Base-by-base conservation (phyloP, 2,797 vertebrate species). In the Mus caroli region DNA sequence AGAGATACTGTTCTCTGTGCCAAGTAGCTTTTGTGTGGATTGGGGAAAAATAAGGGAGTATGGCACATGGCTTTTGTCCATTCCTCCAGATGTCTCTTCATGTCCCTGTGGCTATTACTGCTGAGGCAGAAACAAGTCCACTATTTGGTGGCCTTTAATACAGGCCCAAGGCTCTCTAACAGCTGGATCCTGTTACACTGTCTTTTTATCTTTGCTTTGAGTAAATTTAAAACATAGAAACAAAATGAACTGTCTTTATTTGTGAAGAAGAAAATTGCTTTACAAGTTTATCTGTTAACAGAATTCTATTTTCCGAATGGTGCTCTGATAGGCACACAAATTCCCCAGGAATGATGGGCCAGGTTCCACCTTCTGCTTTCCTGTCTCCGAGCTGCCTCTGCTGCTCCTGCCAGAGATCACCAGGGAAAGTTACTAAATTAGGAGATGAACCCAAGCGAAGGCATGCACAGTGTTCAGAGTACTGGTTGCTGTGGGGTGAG, bases 281-380 rank as follows among this genome's bases (percentile, higher is more conserved):
- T 88, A 80, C 40, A 80, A 46, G 37, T 73, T 62, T 56, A 85
- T 71, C n/a, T 69, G 22, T 92, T 96, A 50, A 34, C 43, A 88
- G 78, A 34, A 78, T 86, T 90, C 76, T 54, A 67, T 62, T 96
- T 75, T 64, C 14, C 0, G 22, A 77, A 71, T 64, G 1, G 34
- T 40, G 58, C 43, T 86, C 37, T 82, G 3, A 26, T 64, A 54
- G 40, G 37, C 77, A 28, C 3, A 80, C 6, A 80, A 75, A 82
- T 20, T 12, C 31, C 6, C 78, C 34, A 54, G 40, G 26, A 46
- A 67, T 54, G 40, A 82, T 50, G 28, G 86, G 40, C 22, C 0
- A 20, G 83, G 6, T 52, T 90, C 10, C 69, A 79, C 60, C 8
- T 67, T 75, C 34, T 73, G 10, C 83, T 54, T 60, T 82, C 34